These are phyloP conservation scores for Galeruca laticollis DNA, from an alignment of 2,888 invertebrate species.

Conservation along the genomic window DNA sequence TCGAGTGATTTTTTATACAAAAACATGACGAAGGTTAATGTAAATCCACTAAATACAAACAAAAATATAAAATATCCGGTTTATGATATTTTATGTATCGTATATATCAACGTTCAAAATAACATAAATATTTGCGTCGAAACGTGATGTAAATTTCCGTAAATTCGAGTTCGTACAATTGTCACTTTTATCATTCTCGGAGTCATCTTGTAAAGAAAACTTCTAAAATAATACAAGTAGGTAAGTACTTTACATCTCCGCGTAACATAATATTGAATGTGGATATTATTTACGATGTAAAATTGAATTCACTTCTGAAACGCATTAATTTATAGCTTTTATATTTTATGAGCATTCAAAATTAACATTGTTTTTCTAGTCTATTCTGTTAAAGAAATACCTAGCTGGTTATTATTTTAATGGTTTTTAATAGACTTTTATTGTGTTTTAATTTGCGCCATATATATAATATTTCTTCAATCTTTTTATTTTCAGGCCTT, in stretches of 20 bases:
- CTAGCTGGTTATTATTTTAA: too few relatives aligned
- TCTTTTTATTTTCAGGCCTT: too few relatives aligned
- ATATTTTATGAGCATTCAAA: too few relatives aligned
- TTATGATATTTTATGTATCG: constrained; percentile 9
- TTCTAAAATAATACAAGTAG: not conserved
- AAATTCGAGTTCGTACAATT: not conserved
- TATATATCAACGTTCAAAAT: constrained; percentile 1
- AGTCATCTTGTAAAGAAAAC: constrained; percentile 5
- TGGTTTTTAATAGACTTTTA: too few relatives aligned
- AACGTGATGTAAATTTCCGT: not conserved
- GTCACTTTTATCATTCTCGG: too few relatives aligned
- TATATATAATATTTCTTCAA: too few relatives aligned
- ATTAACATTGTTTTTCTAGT: too few relatives aligned
- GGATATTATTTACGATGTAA: not conserved
- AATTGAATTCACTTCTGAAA: not conserved
- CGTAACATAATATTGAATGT: not conserved
- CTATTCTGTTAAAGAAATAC: too few relatives aligned
- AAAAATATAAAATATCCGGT: constrained; percentile 12
- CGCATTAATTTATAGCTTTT: too few relatives aligned
- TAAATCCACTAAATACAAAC: constrained; percentile 4
- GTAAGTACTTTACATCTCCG: not conserved
- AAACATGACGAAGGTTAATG: constrained; percentile 8
- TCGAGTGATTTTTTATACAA: not conserved
- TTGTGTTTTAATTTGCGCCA: too few relatives aligned
- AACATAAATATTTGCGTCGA: not conserved